These are phyloP conservation scores for Perodicticus potto DNA, from an alignment of 2,797 vertebrate genomes.

Conservation along the genomic window DNA sequence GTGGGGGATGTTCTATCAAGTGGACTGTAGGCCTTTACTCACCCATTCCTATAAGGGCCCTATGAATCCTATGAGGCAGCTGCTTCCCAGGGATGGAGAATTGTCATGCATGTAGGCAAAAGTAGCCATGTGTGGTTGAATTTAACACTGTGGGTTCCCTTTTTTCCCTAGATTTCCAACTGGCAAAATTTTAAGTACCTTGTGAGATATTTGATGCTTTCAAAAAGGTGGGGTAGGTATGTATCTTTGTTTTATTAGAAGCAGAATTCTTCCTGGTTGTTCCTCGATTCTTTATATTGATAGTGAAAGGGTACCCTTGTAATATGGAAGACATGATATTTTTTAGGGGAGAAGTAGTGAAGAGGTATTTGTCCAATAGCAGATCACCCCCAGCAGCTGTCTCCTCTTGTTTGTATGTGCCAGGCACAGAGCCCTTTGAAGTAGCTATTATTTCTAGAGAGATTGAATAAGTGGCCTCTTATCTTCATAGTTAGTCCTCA, in stretches of 20 bases:
- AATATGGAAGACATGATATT: not conserved
- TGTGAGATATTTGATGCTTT: constrained; percentile 35
- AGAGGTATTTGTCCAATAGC: not conserved
- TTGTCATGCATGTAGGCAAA: not conserved
- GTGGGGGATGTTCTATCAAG: not conserved
- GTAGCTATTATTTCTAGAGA: constrained; percentile 28
- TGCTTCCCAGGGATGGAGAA: constrained; percentile 33
- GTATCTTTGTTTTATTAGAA: constrained; percentile 10
- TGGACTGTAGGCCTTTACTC: not conserved
- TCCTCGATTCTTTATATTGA: constrained; percentile 17
- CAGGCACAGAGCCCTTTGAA: constrained; percentile 25
- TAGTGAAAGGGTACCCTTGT: constrained; percentile 18
- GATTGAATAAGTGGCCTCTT: constrained; percentile 15
- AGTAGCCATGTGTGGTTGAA: not conserved
- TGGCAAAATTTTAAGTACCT: constrained; percentile 30
- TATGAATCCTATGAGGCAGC: not conserved
- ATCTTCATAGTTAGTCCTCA: constrained; percentile 52
- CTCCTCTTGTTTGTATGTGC: not conserved
- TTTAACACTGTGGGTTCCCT: not conserved
- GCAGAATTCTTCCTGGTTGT: not conserved
- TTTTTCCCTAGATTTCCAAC: constrained; percentile 23
- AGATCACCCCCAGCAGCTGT: not conserved
- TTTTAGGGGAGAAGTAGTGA: constrained; percentile 25
- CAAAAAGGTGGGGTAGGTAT: not conserved
- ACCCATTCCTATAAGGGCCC: not conserved